Conservation (phyloP, 1,140 invertebrate genomes). For the Halyomorpha halys region DNA sequence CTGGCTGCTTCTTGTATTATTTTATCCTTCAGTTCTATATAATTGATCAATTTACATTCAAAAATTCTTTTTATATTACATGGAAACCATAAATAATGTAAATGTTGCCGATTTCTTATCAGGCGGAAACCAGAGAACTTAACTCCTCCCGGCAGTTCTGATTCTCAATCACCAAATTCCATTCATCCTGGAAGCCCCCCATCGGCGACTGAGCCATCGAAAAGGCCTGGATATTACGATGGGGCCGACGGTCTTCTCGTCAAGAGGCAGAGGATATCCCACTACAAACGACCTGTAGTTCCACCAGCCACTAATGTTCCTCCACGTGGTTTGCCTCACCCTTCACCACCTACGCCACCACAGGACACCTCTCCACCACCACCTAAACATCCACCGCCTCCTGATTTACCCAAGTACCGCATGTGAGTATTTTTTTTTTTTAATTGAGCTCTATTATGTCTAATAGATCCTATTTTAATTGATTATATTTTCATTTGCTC, state of each 20-base stretch:
- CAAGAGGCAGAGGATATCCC: constrained; percentile 73
- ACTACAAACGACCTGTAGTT: constrained; percentile 50
- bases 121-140: constrained; percentile 79
- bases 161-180: constrained; percentile 60
- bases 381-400: constrained; percentile 20
- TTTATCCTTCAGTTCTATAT: no score
- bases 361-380: constrained; percentile 24
- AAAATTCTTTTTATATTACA: no score
- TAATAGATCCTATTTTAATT: no score
- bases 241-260: constrained; percentile 50
- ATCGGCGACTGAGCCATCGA: constrained; percentile 37
- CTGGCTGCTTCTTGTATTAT: no score
- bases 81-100: no score
- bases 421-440: constrained; percentile 41
- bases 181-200: constrained; percentile 55
- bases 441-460: no score
- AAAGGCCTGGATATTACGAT: constrained; percentile 48
- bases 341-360: constrained; percentile 26
- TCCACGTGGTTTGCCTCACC: constrained; percentile 9
- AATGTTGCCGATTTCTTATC: constrained; percentile 28
- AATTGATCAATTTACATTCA: no score
- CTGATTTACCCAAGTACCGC: constrained; percentile 40
- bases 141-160: constrained; percentile 73
- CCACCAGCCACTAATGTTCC: constrained; percentile 16
- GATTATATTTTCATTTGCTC: no score